These are phyloP conservation scores for Heliconius congener DNA, from an alignment of 1,140 invertebrate species.

Conservation along the genomic window DNA sequence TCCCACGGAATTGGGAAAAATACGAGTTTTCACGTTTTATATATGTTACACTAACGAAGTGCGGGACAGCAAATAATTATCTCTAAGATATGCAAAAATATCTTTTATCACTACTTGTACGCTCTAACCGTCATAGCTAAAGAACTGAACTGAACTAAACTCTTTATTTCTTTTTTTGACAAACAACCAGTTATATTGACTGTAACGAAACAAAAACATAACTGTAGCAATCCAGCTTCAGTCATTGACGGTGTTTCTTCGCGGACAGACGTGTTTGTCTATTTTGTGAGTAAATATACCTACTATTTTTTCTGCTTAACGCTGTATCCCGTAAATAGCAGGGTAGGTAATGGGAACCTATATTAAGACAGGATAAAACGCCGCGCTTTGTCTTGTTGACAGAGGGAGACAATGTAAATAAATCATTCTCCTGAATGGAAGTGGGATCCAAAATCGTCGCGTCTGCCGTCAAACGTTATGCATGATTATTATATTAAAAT, in stretches of 20 bases:
- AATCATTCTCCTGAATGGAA: neutral
- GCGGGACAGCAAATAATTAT: no score
- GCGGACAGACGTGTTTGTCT: neutral
- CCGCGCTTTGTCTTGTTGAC: neutral
- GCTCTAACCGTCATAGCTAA: neutral
- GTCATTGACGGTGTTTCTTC: neutral
- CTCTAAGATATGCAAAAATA: no score
- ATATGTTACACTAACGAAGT: no score
- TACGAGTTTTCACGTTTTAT: no score
- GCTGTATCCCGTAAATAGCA: neutral
- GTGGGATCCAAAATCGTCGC: neutral
- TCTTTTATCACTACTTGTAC: no score
- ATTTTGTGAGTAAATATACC: neutral
- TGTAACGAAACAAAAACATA: neutral
- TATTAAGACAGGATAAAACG: neutral
- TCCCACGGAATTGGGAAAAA: no score
- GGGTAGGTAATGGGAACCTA: neutral
- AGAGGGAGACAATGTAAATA: neutral
- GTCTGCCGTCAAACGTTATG: neutral
- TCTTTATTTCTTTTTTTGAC: neutral
- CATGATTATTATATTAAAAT: no score
- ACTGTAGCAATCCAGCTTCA: neutral
- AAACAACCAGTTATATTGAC: neutral
- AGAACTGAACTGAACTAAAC: neutral
- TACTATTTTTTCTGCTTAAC: neutral